Evolutionary conservation across 2,797 vertebrate genomes (phyloP).

Genomic region (Chloroceryle inda): DNA sequence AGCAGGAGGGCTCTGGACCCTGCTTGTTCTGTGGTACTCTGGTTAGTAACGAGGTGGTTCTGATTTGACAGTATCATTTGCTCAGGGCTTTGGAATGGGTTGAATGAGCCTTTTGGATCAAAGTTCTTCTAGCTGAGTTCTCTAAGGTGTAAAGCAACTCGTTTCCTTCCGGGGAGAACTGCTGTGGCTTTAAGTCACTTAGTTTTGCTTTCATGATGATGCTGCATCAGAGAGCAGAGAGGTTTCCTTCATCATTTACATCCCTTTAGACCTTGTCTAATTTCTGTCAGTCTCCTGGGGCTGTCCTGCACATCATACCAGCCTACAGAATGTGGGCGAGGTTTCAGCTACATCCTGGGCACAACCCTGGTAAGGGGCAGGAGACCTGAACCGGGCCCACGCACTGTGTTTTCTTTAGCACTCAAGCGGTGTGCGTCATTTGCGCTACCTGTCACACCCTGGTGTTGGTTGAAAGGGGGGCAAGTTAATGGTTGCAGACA

Average conservation of each 20-base stretch:
- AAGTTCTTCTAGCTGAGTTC: background rate
- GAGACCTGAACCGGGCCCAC: background rate
- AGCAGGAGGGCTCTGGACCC: conserved; percentile 95
- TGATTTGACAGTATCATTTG: rapidly evolving
- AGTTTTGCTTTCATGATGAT: background rate
- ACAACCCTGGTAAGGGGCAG: background rate
- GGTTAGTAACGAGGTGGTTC: conserved; percentile 74
- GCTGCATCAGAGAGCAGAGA: background rate
- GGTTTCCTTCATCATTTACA: background rate
- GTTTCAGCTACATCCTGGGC: background rate
- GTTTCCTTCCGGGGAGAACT: background rate
- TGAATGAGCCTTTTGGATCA: background rate
- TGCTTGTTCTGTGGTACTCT: conserved; percentile 94
- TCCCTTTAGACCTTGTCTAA: background rate
- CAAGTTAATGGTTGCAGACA: background rate
- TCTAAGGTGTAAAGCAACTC: background rate
- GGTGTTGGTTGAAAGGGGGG: background rate
- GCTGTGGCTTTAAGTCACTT: background rate
- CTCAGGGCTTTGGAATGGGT: background rate
- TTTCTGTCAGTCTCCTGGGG: background rate
- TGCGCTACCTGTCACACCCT: background rate
- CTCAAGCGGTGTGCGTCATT: background rate
- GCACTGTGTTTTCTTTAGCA: background rate
- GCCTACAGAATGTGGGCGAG: background rate
- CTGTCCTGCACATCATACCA: background rate